A percentile compares a stretch with the other conserved stretches of the same genome.
phyloP scores from a whole-genome alignment of 2,888 invertebrate genomes.

The Reticulitermes lucifugus region DNA sequence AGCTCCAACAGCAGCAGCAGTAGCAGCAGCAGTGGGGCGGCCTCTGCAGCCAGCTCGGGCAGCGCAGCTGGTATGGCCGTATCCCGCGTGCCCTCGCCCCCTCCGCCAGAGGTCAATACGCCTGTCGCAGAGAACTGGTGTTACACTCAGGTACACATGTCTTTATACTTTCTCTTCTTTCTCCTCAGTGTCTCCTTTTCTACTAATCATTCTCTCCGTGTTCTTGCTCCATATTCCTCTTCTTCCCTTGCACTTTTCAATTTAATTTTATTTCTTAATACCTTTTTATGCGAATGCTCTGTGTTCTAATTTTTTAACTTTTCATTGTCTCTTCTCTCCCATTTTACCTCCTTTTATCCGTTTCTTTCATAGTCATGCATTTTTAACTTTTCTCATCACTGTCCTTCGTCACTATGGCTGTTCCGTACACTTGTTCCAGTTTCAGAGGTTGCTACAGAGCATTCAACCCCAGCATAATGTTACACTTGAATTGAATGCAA shows the following conservation, averaged over 20 bases:
- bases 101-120: slow-evolving; percentile 93
- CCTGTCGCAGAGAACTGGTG: slow-evolving; percentile 99
- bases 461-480: slow-evolving; percentile 12
- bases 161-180: not conserved
- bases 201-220: not conserved
- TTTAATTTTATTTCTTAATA: not conserved
- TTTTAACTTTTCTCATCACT: not conserved
- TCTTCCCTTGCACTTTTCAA: not conserved
- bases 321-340: not conserved
- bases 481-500: slow-evolving; percentile 7
- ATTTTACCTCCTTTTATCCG: not conserved
- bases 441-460: slow-evolving; percentile 4
- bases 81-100: slow-evolving; percentile 96
- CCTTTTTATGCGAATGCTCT: not conserved
- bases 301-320: not conserved
- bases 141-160: slow-evolving; percentile 93
- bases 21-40: slow-evolving; percentile 25
- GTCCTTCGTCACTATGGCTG: not conserved
- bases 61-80: slow-evolving; percentile 80
- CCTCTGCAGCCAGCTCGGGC: slow-evolving; percentile 57
- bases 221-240: not conserved
- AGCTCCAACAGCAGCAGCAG: slow-evolving; percentile 72
- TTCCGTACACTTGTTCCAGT: not conserved
- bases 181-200: not conserved
- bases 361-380: not conserved